Conservation (phyloP, 2,888 invertebrate genomes). For the Pycnomerus fuliginosus region DNA sequence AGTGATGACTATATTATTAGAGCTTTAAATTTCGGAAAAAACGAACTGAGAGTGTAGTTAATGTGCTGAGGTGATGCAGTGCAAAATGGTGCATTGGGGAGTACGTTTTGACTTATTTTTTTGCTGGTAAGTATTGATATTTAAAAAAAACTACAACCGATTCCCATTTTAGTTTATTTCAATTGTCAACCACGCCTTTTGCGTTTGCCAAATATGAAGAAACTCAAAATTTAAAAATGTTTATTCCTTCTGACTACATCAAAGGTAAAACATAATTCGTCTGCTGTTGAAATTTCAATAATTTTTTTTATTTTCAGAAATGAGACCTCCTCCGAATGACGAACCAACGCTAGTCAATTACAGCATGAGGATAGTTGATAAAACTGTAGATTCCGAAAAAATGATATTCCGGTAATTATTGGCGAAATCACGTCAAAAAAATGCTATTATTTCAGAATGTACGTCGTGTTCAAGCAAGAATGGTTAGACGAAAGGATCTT, state of each 20-base stretch:
- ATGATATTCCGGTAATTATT: constrained; percentile 78
- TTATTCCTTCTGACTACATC: constrained; percentile 40
- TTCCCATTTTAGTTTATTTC: too few species aligned
- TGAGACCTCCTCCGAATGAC: constrained; percentile 72
- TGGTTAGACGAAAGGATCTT: constrained; percentile 78
- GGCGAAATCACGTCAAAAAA: constrained; percentile 3
- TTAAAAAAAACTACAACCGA: too few species aligned
- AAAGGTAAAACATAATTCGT: constrained; percentile 31
- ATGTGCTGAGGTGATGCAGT: too few species aligned
- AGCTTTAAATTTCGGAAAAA: too few species aligned
- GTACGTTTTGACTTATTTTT: too few species aligned
- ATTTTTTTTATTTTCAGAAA: constrained; percentile 58
- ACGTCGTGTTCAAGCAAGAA: constrained; percentile 80
- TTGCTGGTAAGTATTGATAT: too few species aligned
- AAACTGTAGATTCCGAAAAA: constrained; percentile 84
- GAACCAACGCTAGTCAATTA: constrained; percentile 75
- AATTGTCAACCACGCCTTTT: too few species aligned
- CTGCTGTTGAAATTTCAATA: not conserved
- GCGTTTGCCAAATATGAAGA: too few species aligned
- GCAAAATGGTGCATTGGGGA: too few species aligned
- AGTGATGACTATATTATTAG: too few species aligned
- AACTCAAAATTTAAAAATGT: too few species aligned
- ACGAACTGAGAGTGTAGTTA: too few species aligned
- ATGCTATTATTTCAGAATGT: constrained; percentile 61
- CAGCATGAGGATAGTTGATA: constrained; percentile 81